Conservation (phyloP, 2,113 vertebrate species). For the Aramus guarauna region DNA sequence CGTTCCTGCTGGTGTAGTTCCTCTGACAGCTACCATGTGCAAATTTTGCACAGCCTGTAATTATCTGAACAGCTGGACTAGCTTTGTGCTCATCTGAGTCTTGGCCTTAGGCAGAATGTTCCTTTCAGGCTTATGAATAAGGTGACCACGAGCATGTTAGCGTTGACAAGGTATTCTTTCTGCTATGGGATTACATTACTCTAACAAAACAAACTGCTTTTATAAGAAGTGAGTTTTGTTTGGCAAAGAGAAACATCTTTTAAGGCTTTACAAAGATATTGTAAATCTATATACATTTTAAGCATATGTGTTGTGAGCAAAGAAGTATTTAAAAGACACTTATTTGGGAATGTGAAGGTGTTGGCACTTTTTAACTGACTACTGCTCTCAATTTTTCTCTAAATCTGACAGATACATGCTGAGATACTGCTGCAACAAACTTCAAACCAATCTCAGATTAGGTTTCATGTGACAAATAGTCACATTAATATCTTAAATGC, state of each 20-base stretch:
- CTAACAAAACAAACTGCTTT: neutral
- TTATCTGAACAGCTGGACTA: neutral
- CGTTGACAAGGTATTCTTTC: neutral
- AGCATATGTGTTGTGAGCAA: neutral
- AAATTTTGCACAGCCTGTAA: neutral
- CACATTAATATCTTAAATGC: neutral
- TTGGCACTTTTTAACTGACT: neutral
- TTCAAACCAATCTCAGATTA: neutral
- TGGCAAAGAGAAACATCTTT: neutral
- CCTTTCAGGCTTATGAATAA: neutral
- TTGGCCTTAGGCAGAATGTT: neutral
- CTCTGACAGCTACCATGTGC: neutral
- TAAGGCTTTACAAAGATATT: neutral
- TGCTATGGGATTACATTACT: neutral
- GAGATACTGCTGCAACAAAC: neutral
- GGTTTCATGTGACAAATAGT: neutral
- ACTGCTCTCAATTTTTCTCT: neutral
- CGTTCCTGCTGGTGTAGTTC: neutral
- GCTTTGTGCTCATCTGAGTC: neutral
- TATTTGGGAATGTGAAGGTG: neutral
- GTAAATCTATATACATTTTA: neutral
- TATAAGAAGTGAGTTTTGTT: neutral
- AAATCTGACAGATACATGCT: neutral
- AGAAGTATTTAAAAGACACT: neutral
- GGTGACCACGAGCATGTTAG: neutral